Conservation (phyloP, 2,797 vertebrate genomes). For the Macrochelys suwanniensis region DNA sequence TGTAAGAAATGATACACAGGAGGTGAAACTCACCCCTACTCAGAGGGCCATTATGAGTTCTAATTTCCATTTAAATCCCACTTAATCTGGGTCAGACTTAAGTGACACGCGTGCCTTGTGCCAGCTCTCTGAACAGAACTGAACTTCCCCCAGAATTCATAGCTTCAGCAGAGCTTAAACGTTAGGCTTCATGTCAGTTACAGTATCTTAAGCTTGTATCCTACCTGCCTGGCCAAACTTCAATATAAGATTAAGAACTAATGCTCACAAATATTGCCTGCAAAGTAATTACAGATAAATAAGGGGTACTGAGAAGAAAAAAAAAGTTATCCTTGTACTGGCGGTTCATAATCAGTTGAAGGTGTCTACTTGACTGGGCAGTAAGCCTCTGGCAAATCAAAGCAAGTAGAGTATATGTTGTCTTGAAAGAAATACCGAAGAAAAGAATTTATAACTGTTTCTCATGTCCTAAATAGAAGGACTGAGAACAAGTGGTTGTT, state of each 20-base stretch:
- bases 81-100: not conserved
- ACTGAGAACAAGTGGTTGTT: not conserved
- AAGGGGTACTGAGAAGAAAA: conserved; percentile 40
- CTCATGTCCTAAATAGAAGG: not conserved
- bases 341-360: conserved; percentile 62
- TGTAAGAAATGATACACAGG: conserved; percentile 34
- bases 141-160: not conserved
- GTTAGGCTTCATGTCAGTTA: conserved; percentile 56
- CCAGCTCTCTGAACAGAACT: not conserved
- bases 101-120: not conserved
- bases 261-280: conserved; percentile 61
- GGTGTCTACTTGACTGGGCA: conserved; percentile 57
- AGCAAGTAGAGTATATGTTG: conserved; percentile 48
- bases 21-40: conserved; percentile 6
- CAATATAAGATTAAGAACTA: conserved; percentile 50
- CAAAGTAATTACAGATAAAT: conserved; percentile 64
- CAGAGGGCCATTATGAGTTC: conserved; percentile 16
- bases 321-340: conserved; percentile 54
- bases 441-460: conserved; percentile 27
- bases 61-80: conserved; percentile 71
- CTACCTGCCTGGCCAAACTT: conserved; percentile 55
- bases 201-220: conserved; percentile 53
- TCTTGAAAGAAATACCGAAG: conserved; percentile 51
- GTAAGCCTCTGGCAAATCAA: conserved; percentile 71
- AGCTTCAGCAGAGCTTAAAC: not conserved